phyloP scores from a whole-genome alignment of 1,140 invertebrate species.

The Cyrtorhinus lividipennis region DNA sequence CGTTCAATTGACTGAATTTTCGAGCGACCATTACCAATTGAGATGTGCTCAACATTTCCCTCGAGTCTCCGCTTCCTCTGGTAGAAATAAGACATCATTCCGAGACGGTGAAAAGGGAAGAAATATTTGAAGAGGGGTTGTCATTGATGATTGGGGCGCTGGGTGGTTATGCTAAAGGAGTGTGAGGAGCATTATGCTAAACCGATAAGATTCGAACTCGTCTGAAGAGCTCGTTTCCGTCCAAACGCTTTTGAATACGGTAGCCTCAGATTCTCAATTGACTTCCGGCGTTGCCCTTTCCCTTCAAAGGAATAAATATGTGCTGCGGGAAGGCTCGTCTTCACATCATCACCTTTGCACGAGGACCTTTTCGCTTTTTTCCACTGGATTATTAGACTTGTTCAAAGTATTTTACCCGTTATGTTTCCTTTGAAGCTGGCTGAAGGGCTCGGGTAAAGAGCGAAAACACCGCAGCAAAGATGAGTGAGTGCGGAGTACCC shows the following conservation, averaged over 20 bases:
- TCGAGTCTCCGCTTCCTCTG: neutral
- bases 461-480: too few species aligned
- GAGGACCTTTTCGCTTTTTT: too few species aligned
- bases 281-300: too few species aligned
- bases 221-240: constrained; percentile 16
- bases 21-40: neutral
- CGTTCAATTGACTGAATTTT: neutral
- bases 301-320: constrained; percentile 14
- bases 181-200: constrained; percentile 16
- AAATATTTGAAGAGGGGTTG: neutral
- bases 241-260: constrained; percentile 19
- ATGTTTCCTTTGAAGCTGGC: too few species aligned
- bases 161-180: neutral
- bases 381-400: too few species aligned
- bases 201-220: neutral
- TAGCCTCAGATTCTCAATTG: neutral
- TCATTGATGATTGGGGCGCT: constrained; percentile 5
- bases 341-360: neutral
- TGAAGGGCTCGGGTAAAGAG: too few species aligned
- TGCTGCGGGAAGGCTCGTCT: neutral
- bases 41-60: neutral
- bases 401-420: too few species aligned
- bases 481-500: too few species aligned
- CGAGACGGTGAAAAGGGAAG: neutral
- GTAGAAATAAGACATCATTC: neutral